These are phyloP conservation scores for Thaumetopoea pityocampa DNA, from an alignment of 1,140 invertebrate species.

Conservation along the genomic window DNA sequence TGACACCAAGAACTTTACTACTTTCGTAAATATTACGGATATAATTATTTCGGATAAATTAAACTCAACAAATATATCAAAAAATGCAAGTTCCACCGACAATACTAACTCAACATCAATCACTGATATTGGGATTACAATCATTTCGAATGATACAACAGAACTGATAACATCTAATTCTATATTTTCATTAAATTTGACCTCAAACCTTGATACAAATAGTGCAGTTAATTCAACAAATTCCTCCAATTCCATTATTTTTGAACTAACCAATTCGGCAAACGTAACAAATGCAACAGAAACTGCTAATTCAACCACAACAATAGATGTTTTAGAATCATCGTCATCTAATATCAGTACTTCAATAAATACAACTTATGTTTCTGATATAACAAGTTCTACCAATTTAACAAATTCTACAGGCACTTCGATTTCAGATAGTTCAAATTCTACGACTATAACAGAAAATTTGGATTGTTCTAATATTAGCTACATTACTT, in stretches of 20 bases:
- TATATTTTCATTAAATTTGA: not conserved
- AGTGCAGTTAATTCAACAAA: slow-evolving; percentile 1
- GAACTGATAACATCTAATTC: no score
- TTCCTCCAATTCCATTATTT: slow-evolving; percentile 1
- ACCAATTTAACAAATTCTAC: not conserved
- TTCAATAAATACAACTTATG: not conserved
- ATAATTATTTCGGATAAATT: no score
- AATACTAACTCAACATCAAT: no score
- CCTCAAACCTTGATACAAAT: no score
- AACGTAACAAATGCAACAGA: not conserved
- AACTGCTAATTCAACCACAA: not conserved
- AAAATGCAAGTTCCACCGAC: no score
- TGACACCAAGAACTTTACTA: no score
- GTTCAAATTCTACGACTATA: slow-evolving; percentile 1
- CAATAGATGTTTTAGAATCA: not conserved
- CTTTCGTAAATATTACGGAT: no score
- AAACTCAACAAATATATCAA: no score
- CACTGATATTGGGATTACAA: no score
- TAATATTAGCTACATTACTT: no score
- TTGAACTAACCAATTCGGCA: not conserved
- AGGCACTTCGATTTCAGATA: not conserved
- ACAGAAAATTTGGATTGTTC: no score
- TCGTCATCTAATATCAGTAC: not conserved
- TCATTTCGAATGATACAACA: no score
- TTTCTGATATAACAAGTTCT: not conserved